Evolutionary conservation across 2,888 invertebrate genomes (phyloP).

Genomic region (Idaea straminata): DNA sequence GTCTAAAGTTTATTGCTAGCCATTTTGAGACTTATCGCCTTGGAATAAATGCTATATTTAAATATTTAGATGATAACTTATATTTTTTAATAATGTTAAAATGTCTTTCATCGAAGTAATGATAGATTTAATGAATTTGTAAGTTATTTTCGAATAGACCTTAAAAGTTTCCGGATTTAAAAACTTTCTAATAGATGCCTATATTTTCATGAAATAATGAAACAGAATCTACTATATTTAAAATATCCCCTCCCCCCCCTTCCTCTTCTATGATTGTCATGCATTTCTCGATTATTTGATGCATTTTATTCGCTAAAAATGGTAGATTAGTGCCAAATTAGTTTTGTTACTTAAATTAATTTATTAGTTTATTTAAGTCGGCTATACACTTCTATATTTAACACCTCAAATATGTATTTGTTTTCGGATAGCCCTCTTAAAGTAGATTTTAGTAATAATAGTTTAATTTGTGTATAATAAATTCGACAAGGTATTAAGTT

Average conservation of each 20-base stretch:
- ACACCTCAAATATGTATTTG: not conserved
- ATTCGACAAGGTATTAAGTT: slow-evolving; percentile 5
- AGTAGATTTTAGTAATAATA: not conserved
- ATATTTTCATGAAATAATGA: not conserved
- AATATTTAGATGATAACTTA: not conserved
- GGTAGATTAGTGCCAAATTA: slow-evolving; percentile 74
- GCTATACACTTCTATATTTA: not conserved
- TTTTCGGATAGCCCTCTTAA: not conserved
- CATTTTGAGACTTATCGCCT: slow-evolving; percentile 10
- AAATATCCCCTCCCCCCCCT: slow-evolving; percentile 28
- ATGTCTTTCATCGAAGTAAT: not conserved
- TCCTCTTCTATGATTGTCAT: slow-evolving; percentile 24
- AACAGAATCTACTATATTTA: slow-evolving; percentile 17
- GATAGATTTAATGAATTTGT: not conserved
- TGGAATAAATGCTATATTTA: slow-evolving; percentile 10
- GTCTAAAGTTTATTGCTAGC: not conserved
- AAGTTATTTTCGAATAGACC: not conserved
- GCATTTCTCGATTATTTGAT: slow-evolving; percentile 40
- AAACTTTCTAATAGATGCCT: not conserved
- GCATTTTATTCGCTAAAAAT: slow-evolving; percentile 27
- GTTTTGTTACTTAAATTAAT: slow-evolving; percentile 75
- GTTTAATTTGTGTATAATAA: not conserved
- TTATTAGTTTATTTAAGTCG: slow-evolving; percentile 36
- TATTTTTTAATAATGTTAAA: not conserved
- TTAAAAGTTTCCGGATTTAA: not conserved